These are phyloP conservation scores for Dendrolimus pini DNA, from an alignment of 2,888 invertebrate genomes.

Conservation along the genomic window DNA sequence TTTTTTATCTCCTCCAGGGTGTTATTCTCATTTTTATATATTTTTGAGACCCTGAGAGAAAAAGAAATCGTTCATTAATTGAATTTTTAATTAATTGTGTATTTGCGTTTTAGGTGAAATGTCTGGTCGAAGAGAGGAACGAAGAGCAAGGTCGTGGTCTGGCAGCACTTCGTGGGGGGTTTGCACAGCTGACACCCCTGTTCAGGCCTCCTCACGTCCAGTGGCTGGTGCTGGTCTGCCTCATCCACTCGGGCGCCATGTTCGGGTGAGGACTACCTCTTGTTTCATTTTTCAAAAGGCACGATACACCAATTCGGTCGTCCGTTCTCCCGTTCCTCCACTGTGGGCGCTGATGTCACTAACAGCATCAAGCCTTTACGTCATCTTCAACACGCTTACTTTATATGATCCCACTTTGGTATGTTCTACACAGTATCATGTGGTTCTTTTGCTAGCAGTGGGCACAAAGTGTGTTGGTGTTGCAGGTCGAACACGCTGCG, in stretches of 20 bases:
- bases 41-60: too few relatives aligned
- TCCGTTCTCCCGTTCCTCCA: too few relatives aligned
- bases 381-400: too few relatives aligned
- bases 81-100: background rate
- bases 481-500: slow-evolving; percentile 86
- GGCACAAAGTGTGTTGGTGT: slow-evolving; percentile 9
- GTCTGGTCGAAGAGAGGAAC: slow-evolving; percentile 52
- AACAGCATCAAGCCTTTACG: too few relatives aligned
- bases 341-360: too few relatives aligned
- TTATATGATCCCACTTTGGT: too few relatives aligned
- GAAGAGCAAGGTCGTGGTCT: slow-evolving; percentile 48
- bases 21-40: too few relatives aligned
- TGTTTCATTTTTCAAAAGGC: too few relatives aligned
- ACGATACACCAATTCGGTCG: too few relatives aligned
- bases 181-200: slow-evolving; percentile 79
- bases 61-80: too few relatives aligned
- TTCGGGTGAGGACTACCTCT: slow-evolving; percentile 38
- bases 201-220: slow-evolving; percentile 78
- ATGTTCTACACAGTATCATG: too few relatives aligned
- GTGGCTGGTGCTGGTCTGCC: slow-evolving; percentile 78
- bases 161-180: slow-evolving; percentile 75
- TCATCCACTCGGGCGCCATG: slow-evolving; percentile 56
- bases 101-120: slow-evolving; percentile 45
- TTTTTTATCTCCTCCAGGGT: background rate
- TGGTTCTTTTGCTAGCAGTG: too few relatives aligned